Evolutionary conservation across 2,113 vertebrate species (phyloP).

Genomic region (Crotalus viridis): DNA sequence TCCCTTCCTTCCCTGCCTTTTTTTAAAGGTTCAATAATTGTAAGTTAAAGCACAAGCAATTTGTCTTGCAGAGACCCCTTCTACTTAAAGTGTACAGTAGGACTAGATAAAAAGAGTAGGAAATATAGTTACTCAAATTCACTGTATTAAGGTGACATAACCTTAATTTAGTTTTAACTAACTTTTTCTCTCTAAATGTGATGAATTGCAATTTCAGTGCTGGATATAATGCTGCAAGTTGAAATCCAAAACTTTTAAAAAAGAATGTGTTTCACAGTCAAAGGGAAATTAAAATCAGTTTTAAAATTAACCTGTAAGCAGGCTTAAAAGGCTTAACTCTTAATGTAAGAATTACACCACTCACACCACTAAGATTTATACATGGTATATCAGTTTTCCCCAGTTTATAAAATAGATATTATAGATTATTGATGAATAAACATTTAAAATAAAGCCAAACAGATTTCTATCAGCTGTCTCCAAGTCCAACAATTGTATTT

Average conservation of each 20-base stretch:
- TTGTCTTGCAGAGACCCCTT: neutral
- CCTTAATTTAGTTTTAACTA: neutral
- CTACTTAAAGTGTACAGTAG: neutral
- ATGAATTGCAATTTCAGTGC: neutral
- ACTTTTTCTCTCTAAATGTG: neutral
- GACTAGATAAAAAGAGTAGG: neutral
- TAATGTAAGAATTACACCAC: neutral
- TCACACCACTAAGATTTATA: neutral
- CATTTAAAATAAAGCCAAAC: slow-evolving; percentile 18
- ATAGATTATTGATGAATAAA: neutral
- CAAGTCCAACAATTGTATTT: slow-evolving; percentile 41
- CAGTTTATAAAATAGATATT: neutral
- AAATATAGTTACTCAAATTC: neutral
- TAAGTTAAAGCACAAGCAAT: neutral
- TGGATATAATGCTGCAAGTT: neutral
- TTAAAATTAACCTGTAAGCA: neutral
- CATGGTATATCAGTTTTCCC: neutral
- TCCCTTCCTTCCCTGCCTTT: neutral
- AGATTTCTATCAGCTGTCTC: neutral
- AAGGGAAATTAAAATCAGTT: neutral
- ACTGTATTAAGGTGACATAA: no score
- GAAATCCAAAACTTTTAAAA: neutral
- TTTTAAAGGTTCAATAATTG: neutral
- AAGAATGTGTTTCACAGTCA: neutral
- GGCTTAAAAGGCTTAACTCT: neutral